These are phyloP conservation scores for Drosophila meridiana DNA, from an alignment of 2,888 invertebrate species.

Conservation along the genomic window DNA sequence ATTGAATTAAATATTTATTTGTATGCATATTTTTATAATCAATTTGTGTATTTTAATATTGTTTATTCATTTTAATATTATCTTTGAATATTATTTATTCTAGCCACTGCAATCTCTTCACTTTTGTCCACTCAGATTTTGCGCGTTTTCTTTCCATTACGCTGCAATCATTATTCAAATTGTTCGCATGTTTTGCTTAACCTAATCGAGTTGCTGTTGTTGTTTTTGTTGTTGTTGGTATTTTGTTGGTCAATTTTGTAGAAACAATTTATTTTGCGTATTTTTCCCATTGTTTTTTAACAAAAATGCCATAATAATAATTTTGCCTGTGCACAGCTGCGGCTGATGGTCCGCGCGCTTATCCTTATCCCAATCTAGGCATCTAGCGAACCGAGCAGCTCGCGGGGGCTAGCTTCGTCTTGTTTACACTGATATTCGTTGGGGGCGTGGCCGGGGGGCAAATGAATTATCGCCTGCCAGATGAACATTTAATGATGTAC, in stretches of 20 bases:
- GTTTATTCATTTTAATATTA: neutral
- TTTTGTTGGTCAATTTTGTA: constrained; percentile 20
- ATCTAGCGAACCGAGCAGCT: neutral
- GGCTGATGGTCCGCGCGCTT: constrained; percentile 50
- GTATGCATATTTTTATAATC: neutral
- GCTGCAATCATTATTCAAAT: constrained; percentile 18
- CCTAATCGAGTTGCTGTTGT: neutral
- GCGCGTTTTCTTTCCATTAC: neutral
- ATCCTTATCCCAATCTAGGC: constrained; percentile 2
- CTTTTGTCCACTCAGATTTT: neutral
- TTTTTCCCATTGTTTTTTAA: constrained; percentile 49
- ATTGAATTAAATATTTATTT: neutral
- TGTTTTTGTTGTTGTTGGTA: neutral
- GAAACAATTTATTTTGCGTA: constrained; percentile 21
- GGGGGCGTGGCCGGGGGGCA: constrained; percentile 42
- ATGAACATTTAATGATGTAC: constrained; percentile 81
- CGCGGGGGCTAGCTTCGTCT: constrained; percentile 21
- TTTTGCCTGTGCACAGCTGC: constrained; percentile 56
- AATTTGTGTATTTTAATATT: neutral
- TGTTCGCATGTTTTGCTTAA: neutral
- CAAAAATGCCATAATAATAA: constrained; percentile 41
- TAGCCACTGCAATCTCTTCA: neutral
- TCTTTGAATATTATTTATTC: neutral
- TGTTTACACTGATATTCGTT: constrained; percentile 44
- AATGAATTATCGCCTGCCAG: constrained; percentile 78